Evolutionary conservation across 2,888 invertebrate genomes (phyloP).

Genomic region (Coenonympha arcania): DNA sequence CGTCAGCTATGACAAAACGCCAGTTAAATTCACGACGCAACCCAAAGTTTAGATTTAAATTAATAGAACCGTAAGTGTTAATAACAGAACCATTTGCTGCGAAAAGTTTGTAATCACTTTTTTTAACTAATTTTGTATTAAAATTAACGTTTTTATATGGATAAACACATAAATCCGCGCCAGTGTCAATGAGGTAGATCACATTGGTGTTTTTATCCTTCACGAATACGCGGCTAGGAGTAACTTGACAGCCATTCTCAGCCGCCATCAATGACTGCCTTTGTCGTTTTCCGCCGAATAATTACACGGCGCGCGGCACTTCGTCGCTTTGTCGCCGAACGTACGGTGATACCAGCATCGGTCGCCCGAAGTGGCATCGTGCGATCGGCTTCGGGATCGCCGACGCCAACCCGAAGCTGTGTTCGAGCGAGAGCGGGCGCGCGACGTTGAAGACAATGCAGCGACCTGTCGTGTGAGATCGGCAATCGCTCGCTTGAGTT

Average conservation of each 20-base stretch:
- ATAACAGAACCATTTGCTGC: conserved; percentile 26
- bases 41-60: conserved; percentile 17
- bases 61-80: conserved; percentile 19
- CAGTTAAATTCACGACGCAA: conserved; percentile 26
- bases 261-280: conserved; percentile 20
- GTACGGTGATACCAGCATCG: conserved; percentile 16
- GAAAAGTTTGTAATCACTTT: conserved; percentile 4
- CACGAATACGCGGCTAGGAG: conserved; percentile 15
- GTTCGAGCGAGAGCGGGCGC: not conserved
- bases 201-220: not conserved
- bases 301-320: conserved; percentile 12
- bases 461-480: not conserved
- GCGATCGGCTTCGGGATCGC: not conserved
- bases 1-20: conserved; percentile 28
- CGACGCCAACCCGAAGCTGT: not conserved
- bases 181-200: not conserved
- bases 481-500: not conserved
- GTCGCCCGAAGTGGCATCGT: not conserved
- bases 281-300: conserved; percentile 15
- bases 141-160: not conserved
- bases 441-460: not conserved
- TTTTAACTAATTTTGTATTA: not conserved
- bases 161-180: not conserved
- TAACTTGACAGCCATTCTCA: conserved; percentile 11
- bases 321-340: conserved; percentile 8